Conservation (phyloP, 2,113 vertebrate species). For the Tauraco erythrolophus region DNA sequence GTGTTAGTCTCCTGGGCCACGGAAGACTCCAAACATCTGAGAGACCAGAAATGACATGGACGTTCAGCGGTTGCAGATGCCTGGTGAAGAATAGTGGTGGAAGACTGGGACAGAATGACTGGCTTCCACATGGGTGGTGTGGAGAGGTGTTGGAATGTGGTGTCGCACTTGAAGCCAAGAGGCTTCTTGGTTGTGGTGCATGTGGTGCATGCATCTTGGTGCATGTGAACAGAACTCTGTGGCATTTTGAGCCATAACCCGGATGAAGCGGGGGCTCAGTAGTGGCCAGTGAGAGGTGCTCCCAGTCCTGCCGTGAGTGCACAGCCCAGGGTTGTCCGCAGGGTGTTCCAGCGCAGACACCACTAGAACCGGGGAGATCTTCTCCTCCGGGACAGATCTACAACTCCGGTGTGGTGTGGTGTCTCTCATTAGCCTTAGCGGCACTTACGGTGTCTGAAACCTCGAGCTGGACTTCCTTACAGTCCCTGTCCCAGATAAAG, state of each 20-base stretch:
- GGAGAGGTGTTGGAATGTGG: background rate
- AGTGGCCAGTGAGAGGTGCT: background rate
- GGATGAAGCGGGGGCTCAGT: background rate
- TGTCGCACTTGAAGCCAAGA: background rate
- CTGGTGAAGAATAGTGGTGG: background rate
- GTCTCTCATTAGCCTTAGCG: background rate
- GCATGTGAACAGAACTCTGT: background rate
- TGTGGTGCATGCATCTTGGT: too few relatives aligned
- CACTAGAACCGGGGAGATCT: background rate
- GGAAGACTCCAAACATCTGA: background rate
- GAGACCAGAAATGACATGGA: background rate
- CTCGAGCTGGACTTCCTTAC: background rate
- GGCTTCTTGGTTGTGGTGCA: background rate
- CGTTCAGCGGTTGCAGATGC: background rate
- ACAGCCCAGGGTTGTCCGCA: background rate
- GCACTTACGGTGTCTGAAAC: background rate
- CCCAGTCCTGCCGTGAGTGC: background rate
- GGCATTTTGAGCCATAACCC: background rate
- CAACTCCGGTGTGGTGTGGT: background rate
- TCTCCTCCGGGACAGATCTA: background rate
- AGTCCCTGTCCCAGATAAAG: background rate
- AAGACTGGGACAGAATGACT: fast-evolving
- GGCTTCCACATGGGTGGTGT: background rate
- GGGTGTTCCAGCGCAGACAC: background rate
- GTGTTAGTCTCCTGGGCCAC: background rate